These are phyloP conservation scores for Tapera naevia DNA, from an alignment of 2,797 vertebrate species.

Conservation along the genomic window DNA sequence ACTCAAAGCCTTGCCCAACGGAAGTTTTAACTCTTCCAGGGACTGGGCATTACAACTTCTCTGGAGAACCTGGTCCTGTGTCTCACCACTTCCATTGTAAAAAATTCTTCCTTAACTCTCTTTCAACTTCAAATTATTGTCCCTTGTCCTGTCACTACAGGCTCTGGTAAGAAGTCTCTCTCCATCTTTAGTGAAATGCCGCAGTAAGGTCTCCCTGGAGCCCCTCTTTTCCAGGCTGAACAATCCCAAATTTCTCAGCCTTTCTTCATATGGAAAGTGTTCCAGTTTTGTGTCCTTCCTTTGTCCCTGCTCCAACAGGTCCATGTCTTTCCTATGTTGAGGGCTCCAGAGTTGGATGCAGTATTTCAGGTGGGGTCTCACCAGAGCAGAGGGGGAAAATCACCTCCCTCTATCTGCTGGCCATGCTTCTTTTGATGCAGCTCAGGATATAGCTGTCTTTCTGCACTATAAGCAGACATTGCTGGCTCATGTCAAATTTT, in stretches of 20 bases:
- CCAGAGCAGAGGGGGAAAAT: background rate
- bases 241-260: background rate
- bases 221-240: background rate
- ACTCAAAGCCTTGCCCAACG: background rate
- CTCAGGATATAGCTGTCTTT: accelerated
- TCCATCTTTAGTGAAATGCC: background rate
- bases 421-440: accelerated
- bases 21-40: background rate
- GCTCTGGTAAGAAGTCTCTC: background rate
- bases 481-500: background rate
- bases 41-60: background rate
- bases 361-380: background rate
- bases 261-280: background rate
- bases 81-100: background rate
- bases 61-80: background rate
- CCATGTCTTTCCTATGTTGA: background rate
- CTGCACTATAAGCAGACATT: accelerated
- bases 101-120: background rate
- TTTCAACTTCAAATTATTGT: background rate
- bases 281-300: background rate
- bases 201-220: background rate
- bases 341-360: accelerated
- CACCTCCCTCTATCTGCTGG: background rate
- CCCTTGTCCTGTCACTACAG: background rate
- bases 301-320: background rate